phyloP scores from a whole-genome alignment of 2,113 vertebrate genomes.

The Galeopterus variegatus region DNA sequence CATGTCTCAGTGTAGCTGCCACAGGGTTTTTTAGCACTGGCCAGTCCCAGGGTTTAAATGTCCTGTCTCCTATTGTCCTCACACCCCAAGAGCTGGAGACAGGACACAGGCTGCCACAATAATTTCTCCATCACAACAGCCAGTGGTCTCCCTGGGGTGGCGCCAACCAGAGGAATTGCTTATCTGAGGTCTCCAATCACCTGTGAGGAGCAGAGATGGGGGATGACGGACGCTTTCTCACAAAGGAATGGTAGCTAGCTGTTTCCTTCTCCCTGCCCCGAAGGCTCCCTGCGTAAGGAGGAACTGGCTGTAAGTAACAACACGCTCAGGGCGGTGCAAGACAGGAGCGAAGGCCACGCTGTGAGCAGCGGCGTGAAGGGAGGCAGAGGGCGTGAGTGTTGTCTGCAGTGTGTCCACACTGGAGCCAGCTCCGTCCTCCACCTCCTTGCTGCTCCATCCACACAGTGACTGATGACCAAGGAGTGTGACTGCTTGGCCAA shows the following conservation, averaged over 20 bases:
- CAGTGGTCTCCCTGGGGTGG: neutral
- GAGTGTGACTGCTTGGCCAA: neutral
- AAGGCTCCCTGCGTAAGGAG: neutral
- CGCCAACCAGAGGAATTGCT: neutral
- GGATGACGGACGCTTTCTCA: neutral
- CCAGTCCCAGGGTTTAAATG: neutral
- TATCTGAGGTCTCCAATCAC: neutral
- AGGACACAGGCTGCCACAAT: neutral
- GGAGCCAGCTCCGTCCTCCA: accelerated
- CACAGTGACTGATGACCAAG: neutral
- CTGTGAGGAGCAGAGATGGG: neutral
- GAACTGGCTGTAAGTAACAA: neutral
- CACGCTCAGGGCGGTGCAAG: neutral
- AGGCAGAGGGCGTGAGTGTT: neutral
- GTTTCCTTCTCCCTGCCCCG: neutral
- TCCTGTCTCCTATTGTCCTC: neutral
- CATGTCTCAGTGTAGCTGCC: neutral
- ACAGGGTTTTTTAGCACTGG: neutral
- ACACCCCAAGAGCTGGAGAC: neutral
- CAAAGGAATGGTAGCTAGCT: neutral
- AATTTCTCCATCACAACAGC: neutral
- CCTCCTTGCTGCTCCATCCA: too few relatives aligned
- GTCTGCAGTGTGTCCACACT: neutral
- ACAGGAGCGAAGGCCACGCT: neutral
- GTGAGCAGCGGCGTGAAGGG: too few relatives aligned